Percentiles rank a stretch among this genome's conserved stretches.
Conservation (phyloP, 2,888 invertebrate species). For the Clepsis dumicolana region DNA sequence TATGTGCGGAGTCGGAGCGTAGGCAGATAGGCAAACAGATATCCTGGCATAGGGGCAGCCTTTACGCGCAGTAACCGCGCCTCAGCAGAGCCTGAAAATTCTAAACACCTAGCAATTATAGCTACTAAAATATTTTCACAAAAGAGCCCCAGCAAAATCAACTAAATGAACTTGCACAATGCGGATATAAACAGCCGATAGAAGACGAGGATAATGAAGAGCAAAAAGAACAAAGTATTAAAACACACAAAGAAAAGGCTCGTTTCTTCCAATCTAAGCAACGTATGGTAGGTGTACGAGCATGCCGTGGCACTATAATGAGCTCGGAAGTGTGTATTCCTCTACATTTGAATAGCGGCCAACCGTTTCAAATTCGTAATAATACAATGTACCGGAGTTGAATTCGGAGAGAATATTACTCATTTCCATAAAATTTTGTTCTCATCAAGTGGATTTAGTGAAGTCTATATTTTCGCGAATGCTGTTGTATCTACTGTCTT, state of each 20-base stretch:
- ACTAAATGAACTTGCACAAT: constrained; percentile 17
- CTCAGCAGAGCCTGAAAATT: constrained; percentile 5
- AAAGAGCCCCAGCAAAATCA: constrained; percentile 4
- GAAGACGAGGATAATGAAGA: constrained; percentile 31
- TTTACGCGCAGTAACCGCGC: constrained; percentile 4
- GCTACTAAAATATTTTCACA: background rate
- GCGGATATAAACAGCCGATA: constrained; percentile 26
- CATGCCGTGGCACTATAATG: constrained; percentile 54
- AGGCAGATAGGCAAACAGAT: constrained; percentile 40
- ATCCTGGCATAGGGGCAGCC: constrained; percentile 21
- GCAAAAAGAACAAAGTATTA: constrained; percentile 39
- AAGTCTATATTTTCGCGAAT: constrained; percentile 25
- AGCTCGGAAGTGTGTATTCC: constrained; percentile 58
- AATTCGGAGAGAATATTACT: constrained; percentile 47
- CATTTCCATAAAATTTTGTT: constrained; percentile 54
- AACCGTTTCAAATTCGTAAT: constrained; percentile 55
- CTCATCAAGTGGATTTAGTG: constrained; percentile 35
- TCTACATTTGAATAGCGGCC: constrained; percentile 59
- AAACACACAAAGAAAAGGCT: constrained; percentile 33
- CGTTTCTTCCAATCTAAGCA: constrained; percentile 41
- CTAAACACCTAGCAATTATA: background rate
- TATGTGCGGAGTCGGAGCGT: constrained; percentile 32
- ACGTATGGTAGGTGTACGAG: constrained; percentile 38
- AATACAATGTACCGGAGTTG: constrained; percentile 51
- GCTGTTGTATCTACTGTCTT: background rate